Evolutionary conservation across 2,113 vertebrate genomes (phyloP), one percentile per base, ranked within the genome.

Genomic region (Malaclemys terrapin): DNA sequence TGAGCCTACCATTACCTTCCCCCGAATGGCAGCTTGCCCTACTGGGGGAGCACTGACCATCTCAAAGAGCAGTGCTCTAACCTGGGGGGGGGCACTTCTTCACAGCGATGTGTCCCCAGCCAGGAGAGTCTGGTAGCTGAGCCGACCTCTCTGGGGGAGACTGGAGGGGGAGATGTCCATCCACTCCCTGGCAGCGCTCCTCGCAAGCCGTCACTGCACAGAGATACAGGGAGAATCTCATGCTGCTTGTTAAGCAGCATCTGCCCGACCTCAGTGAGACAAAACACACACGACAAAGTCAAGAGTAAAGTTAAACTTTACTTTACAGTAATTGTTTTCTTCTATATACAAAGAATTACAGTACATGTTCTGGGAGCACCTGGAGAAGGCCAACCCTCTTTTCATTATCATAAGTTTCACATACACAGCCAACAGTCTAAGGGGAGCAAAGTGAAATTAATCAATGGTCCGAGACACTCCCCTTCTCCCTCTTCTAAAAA

Each of bases 261-360:
- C 69, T 96, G 72, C 87, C 93, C 82, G 78, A 2, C 1, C 57
- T 96, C 42, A 62, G 96, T 94, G 96, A 98, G 96, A 98, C 96
- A 98, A 97, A 97, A 95, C 93, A 98, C 97, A 98, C 97, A 97
- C 96, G 96, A 98, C 97, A 97, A 98, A 97, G 95, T 96, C 97
- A 94, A 97, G 98, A 98, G 98, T 98, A 98, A 98, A 99, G 98
- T 99, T 98, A 99, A 99, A 99, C 98, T 99, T 99, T 98, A 98
- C 98, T 99, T 98, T 98, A 98, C 98, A 98, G 98, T 98, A 98
- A 98, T 98, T 97, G 98, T 97, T 98, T 99, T 98, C 97, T 97
- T 98, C 98, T 99, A 98, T 99, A 97, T 99, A 99, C 98, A 99
- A 98, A 99, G 98, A 98, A 98, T 98, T 99, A 99, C 98, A 99